phyloP scores from a whole-genome alignment of 2,797 vertebrate genomes.

The Enteromius mattozi region DNA sequence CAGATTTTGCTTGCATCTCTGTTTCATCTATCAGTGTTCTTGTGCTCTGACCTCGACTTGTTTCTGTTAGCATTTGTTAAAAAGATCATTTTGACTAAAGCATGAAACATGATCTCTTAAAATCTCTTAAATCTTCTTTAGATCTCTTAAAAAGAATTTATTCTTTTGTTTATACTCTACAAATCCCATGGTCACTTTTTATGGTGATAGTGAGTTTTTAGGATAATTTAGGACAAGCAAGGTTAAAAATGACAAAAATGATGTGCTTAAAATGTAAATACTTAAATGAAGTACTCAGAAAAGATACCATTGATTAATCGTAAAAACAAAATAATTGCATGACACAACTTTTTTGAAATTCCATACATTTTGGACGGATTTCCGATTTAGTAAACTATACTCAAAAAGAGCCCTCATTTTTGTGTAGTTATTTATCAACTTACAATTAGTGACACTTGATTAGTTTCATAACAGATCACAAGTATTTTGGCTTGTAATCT shows the following conservation, averaged over 20 bases:
- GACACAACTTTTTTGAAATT: background rate
- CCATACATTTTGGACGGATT: background rate
- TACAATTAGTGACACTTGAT: background rate
- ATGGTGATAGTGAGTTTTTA: too few relatives aligned
- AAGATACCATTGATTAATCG: background rate
- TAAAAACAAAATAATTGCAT: background rate
- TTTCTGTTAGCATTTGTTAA: background rate
- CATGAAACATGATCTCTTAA: background rate
- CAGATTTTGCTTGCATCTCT: background rate
- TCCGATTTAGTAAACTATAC: too few relatives aligned
- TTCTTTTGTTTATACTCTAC: too few relatives aligned
- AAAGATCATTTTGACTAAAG: background rate
- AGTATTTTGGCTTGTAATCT: too few relatives aligned
- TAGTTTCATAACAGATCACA: too few relatives aligned
- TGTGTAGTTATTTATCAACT: background rate
- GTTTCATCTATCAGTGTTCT: background rate
- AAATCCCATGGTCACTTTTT: too few relatives aligned
- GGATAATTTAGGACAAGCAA: too few relatives aligned
- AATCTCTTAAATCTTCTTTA: background rate
- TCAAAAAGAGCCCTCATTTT: too few relatives aligned
- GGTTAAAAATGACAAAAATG: background rate
- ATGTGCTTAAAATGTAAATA: background rate
- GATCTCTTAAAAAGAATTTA: too few relatives aligned
- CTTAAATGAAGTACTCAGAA: background rate
- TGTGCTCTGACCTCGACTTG: background rate